Conservation (phyloP, 2,888 invertebrate species). For the Nasonovia ribisnigri region DNA sequence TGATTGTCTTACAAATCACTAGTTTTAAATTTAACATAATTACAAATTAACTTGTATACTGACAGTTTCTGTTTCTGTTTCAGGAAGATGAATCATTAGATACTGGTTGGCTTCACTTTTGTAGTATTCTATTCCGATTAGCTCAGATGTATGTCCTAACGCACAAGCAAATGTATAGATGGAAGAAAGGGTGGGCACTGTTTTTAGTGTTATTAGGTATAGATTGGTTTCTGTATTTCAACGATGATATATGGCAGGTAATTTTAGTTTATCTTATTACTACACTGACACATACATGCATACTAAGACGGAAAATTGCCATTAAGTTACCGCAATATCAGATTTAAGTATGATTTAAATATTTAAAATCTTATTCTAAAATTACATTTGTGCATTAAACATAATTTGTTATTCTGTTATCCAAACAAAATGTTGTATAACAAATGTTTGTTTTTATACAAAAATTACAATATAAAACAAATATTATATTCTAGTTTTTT, state of each 20-base stretch:
- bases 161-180: slow-evolving; percentile 58
- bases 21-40: background rate
- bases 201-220: slow-evolving; percentile 41
- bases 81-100: slow-evolving; percentile 54
- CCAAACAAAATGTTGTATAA: background rate
- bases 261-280: slow-evolving; percentile 44
- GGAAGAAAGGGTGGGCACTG: slow-evolving; percentile 51
- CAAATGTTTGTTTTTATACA: background rate
- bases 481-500: background rate
- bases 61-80: too few relatives aligned
- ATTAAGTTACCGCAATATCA: slow-evolving; percentile 62
- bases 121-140: slow-evolving; percentile 43
- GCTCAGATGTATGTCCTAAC: slow-evolving; percentile 62
- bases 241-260: slow-evolving; percentile 33
- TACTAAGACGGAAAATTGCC: slow-evolving; percentile 57
- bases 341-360: slow-evolving; percentile 21
- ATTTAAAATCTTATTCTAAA: background rate
- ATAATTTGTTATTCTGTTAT: background rate
- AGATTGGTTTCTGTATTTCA: slow-evolving; percentile 52
- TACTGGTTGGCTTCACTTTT: slow-evolving; percentile 54
- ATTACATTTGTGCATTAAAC: background rate
- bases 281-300: slow-evolving; percentile 47
- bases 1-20: background rate
- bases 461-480: slow-evolving; percentile 11
- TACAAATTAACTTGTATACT: background rate